Evolutionary conservation across 2,888 invertebrate genomes (phyloP), one percentile per base, ranked within the genome.

Genomic region (Byasa hedistus): DNA sequence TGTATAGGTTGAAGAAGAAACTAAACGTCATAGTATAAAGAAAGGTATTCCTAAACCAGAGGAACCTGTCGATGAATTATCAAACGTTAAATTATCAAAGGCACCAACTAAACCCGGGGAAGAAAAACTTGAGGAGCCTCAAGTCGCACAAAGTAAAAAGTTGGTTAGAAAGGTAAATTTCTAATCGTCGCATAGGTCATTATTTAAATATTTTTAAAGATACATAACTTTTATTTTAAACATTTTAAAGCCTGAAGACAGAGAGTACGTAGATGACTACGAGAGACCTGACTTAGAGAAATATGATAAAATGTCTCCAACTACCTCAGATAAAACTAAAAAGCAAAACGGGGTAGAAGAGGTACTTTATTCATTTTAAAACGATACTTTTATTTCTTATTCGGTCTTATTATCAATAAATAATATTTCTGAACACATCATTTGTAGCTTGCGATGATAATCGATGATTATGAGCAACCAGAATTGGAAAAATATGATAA

Each of bases 221-320:
- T 0, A 54, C 2, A 10, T 54, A 22, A 54, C 10, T n/a, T 15
- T n/a, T 15, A 57, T 32, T 55, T 69, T 71, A 62, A 72, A 39
- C 64, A 59, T 74, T 76, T 81, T 77, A 70, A 93, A 93, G 84
- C 92, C 91, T 10, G 92, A 93, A 94, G 32, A 94, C 94, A 3
- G 93, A 94, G 83, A 91, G 70, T 90, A 92, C 62, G 89, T 94
- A 63, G 93, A 95, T 15, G 96, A 96, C 81, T 96, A 96, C 77
- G 96, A 96, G 44, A 93, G 96, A 72, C 94, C 96, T 2, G 94
- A 94, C 3, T 91, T 96, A 67, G 95, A 96, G 78, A 94, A 93
- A 83, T 95, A 94, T 75, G 94, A 95, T 81, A 92, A 93, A 71
- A 87, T 90, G 1, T 90, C 92, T 15, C 92, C 92, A 51, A 92